phyloP scores from a whole-genome alignment of 2,113 vertebrate species.

The Opisthocomus hoazin region DNA sequence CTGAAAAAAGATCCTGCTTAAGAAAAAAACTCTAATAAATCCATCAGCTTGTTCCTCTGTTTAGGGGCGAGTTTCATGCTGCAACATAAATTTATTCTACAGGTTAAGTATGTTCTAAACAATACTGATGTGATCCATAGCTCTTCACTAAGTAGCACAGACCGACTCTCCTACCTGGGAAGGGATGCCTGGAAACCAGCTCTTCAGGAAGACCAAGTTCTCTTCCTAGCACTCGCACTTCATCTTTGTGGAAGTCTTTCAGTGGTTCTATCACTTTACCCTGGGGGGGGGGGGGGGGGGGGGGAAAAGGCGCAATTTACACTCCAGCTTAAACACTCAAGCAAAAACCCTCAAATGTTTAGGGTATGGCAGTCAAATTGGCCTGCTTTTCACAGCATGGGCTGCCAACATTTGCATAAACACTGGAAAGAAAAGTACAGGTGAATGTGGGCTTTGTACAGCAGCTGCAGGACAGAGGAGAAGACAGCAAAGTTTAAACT shows the following conservation, averaged over 20 bases:
- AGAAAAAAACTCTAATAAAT: neutral
- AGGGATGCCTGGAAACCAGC: slow-evolving; percentile 92
- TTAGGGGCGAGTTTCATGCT: neutral
- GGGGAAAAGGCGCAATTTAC: neutral
- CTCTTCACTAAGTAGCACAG: neutral
- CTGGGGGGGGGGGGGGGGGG: too few species aligned
- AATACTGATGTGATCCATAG: too few species aligned
- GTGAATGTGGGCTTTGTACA: neutral
- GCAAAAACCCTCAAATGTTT: neutral
- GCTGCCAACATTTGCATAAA: neutral
- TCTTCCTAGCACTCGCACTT: slow-evolving; percentile 91
- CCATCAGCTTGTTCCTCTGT: rapidly evolving
- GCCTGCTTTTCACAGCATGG: neutral
- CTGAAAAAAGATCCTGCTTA: neutral
- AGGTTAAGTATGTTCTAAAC: neutral
- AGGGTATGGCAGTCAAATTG: neutral
- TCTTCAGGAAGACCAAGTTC: slow-evolving; percentile 96
- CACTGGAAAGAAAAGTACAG: neutral
- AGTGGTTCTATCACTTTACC: slow-evolving; percentile 98
- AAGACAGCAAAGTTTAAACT: neutral
- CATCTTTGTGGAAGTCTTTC: slow-evolving; percentile 99
- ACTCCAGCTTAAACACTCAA: neutral
- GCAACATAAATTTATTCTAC: neutral
- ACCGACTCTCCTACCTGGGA: slow-evolving; percentile 79
- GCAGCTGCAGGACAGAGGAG: neutral